Base-by-base conservation (phyloP, 2,888 invertebrate species). In the Ophion slaviceki region DNA sequence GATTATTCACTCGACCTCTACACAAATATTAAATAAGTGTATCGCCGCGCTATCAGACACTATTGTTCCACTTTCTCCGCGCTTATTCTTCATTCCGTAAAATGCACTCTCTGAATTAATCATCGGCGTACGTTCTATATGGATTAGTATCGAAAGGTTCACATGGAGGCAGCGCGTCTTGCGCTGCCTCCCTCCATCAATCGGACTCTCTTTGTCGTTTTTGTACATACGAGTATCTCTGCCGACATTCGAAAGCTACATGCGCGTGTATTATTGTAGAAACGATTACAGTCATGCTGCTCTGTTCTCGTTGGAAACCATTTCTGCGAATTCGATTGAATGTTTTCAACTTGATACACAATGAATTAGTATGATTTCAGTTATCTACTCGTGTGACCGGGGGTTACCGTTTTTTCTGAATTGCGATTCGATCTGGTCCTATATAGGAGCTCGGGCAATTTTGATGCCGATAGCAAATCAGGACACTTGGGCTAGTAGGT, bases 61-160 rank as follows among this genome's bases (percentile, higher is more conserved):
- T 32, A 74, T 82, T 67, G 72, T 66, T 82, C 66, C 62, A 82
- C 82, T 82, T 82, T 82, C 82, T 67, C 82, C 78, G 36, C 68
- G 40, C 24, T n/a, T 59, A 74, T 80, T 67, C 74, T 66, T 20
- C 36, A 40, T 59, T 68, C 36, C 28, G 32, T 36, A 24, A 57
- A 45, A 81, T 72, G 81, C 71, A 72, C 71, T 77, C 70, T 47
- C 20, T 64, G 81, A 84, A 81, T 84, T 74, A 80, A 84, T 77
- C 71, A 61, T 64, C 62, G 11, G 66, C 61, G 62, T 62, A 6
- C 47, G 11, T 68, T 24, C 24, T 80, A 24, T 47, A 81, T 74
- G 84, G 80, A 74, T 81, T 78, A 68, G 53, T 81, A 84, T 84
- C 62, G 81, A 77, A 81, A 78, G 81, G 82, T 78, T 84, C 76